These are phyloP conservation scores for Spermophilus dauricus DNA, from an alignment of 2,113 vertebrate genomes.

Conservation along the genomic window DNA sequence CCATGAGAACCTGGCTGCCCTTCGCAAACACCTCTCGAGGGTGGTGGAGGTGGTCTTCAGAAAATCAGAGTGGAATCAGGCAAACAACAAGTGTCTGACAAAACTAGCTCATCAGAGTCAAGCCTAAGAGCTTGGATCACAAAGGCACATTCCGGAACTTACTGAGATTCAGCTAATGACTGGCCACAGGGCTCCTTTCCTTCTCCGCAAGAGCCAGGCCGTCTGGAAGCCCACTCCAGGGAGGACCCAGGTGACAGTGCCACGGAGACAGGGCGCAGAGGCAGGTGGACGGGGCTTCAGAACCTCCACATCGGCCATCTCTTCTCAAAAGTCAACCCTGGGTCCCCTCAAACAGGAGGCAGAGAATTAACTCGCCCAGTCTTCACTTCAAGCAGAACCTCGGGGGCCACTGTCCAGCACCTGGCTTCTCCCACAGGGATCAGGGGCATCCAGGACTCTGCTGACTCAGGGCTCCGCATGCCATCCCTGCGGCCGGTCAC, in stretches of 20 bases:
- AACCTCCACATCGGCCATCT: not conserved
- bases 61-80: not conserved
- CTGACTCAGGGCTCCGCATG: not conserved
- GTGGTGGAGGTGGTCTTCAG: not conserved
- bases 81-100: not conserved
- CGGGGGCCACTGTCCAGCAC: not conserved
- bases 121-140: not conserved
- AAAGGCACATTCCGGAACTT: not conserved
- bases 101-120: not conserved
- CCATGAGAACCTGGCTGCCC: not conserved
- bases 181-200: not conserved
- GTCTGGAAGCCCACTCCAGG: not conserved
- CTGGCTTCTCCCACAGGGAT: not conserved
- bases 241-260: not conserved
- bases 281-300: not conserved
- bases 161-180: not conserved
- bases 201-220: not conserved
- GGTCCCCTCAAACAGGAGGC: not conserved
- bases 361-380: not conserved
- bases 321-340: not conserved
- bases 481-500: not conserved
- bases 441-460: not conserved
- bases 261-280: not conserved
- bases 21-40: not conserved
- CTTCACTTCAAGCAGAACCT: not conserved